Conservation (phyloP, 1,140 invertebrate genomes). For the Hyles euphorbiae region DNA sequence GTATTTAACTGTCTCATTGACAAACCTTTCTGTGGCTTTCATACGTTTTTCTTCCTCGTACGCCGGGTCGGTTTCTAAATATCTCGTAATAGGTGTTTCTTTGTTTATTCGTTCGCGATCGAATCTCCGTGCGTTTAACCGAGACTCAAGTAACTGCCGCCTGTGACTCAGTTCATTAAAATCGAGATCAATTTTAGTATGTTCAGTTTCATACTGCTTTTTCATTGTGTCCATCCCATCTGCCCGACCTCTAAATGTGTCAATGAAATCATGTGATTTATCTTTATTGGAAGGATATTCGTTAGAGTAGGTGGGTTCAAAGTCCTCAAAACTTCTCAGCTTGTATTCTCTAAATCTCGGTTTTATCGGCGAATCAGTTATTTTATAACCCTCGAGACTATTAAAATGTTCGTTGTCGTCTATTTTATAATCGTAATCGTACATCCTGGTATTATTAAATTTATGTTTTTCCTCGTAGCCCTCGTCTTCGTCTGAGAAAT, state of each 20-base stretch:
- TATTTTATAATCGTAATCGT: constrained; percentile 58
- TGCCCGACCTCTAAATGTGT: constrained; percentile 77
- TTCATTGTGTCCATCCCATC: constrained; percentile 81
- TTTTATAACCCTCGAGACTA: constrained; percentile 45
- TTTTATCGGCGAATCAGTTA: constrained; percentile 66
- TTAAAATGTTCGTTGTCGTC: constrained; percentile 49
- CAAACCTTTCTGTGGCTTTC: constrained; percentile 72
- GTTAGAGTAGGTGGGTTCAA: constrained; percentile 69
- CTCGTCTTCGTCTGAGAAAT: constrained; percentile 84
- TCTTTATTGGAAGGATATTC: constrained; percentile 49
- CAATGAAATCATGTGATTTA: constrained; percentile 60
- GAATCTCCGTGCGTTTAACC: constrained; percentile 78
- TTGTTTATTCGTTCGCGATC: constrained; percentile 60
- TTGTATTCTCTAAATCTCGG: constrained; percentile 68
- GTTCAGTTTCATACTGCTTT: constrained; percentile 71
- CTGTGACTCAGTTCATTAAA: constrained; percentile 81
- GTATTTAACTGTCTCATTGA: constrained; percentile 74
- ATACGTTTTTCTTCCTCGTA: constrained; percentile 73
- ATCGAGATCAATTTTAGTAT: constrained; percentile 56
- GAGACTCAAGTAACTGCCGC: constrained; percentile 83
- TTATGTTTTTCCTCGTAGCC: constrained; percentile 78
- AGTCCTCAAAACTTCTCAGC: constrained; percentile 63
- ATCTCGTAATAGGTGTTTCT: constrained; percentile 59
- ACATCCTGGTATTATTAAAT: constrained; percentile 48
- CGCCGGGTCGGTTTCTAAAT: constrained; percentile 66